A percentile compares a stretch with the other conserved stretches of the same genome.
phyloP scores from a whole-genome alignment of 2,888 invertebrate genomes.

The Keiferia lycopersicella region DNA sequence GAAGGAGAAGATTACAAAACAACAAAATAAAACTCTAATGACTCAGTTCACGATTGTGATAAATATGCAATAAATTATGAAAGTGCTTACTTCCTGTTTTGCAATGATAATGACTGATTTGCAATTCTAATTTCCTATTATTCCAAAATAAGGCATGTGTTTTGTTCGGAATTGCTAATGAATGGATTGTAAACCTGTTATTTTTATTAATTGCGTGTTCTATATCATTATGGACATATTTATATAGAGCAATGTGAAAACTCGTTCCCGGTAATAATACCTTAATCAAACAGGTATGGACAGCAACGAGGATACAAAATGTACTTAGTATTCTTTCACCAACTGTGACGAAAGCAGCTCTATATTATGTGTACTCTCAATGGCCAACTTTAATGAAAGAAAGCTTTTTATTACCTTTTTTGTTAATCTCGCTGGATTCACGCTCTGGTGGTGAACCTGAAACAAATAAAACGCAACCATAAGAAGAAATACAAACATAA shows the following conservation, averaged over 20 bases:
- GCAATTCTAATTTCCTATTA: slow-evolving; percentile 3
- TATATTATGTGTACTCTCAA: slow-evolving; percentile 32
- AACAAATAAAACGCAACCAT: slow-evolving; percentile 46
- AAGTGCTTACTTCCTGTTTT: slow-evolving; percentile 7
- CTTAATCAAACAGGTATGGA: background rate
- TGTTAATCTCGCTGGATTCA: slow-evolving; percentile 65
- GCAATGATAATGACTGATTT: slow-evolving; percentile 8
- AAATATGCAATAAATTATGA: slow-evolving; percentile 5
- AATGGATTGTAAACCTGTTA: background rate
- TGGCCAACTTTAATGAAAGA: slow-evolving; percentile 26
- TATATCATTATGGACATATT: background rate
- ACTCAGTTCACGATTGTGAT: background rate
- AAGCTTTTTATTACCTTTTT: slow-evolving; percentile 61
- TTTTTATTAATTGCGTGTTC: background rate
- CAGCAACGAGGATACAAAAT: no score
- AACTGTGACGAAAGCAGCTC: slow-evolving; percentile 4
- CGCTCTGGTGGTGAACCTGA: slow-evolving; percentile 69
- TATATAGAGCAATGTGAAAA: background rate
- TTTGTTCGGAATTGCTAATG: slow-evolving; percentile 1
- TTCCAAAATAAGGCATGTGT: slow-evolving; percentile 14
- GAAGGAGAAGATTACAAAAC: background rate
- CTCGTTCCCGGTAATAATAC: background rate
- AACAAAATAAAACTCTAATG: background rate
- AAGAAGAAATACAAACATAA: slow-evolving; percentile 26
- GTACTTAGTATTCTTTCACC: no score